phyloP scores from a whole-genome alignment of 2,888 invertebrate genomes.

The Cistogaster globosa region DNA sequence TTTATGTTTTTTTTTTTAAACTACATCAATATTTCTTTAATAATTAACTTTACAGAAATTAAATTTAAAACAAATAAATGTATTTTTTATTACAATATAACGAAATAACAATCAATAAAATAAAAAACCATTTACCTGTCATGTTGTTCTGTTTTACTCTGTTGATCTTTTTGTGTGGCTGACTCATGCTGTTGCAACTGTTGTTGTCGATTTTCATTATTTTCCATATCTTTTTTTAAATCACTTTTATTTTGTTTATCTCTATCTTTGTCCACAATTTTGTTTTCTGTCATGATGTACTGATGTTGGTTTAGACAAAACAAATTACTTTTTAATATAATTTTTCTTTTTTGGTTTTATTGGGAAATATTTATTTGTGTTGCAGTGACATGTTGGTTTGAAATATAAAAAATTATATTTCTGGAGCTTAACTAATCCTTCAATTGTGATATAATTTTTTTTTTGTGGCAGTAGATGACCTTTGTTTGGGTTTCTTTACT shows the following conservation, averaged over 20 bases:
- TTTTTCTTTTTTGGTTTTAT: neutral
- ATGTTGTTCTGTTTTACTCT: constrained; percentile 35
- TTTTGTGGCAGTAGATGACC: too few relatives aligned
- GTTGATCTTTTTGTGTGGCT: constrained; percentile 40
- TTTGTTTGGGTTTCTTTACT: too few relatives aligned
- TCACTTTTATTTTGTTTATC: constrained; percentile 66
- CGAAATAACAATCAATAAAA: neutral
- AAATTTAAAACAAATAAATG: neutral
- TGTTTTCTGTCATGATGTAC: constrained; percentile 72
- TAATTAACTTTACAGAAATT: too few relatives aligned
- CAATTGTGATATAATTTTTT: too few relatives aligned
- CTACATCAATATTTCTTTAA: too few relatives aligned
- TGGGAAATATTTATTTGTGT: neutral
- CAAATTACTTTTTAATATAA: neutral
- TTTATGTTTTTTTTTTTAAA: neutral
- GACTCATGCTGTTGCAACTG: constrained; percentile 27
- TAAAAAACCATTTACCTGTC: constrained; percentile 34
- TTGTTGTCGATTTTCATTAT: constrained; percentile 63
- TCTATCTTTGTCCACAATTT: constrained; percentile 63
- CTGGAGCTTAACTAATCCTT: too few relatives aligned
- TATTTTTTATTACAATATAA: neutral
- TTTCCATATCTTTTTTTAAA: constrained; percentile 56
- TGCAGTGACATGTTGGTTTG: too few relatives aligned
- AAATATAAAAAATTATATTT: too few relatives aligned
- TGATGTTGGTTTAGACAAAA: neutral